phyloP scores from a whole-genome alignment of 2,113 vertebrate genomes.

The Eubucco bourcierii region DNA sequence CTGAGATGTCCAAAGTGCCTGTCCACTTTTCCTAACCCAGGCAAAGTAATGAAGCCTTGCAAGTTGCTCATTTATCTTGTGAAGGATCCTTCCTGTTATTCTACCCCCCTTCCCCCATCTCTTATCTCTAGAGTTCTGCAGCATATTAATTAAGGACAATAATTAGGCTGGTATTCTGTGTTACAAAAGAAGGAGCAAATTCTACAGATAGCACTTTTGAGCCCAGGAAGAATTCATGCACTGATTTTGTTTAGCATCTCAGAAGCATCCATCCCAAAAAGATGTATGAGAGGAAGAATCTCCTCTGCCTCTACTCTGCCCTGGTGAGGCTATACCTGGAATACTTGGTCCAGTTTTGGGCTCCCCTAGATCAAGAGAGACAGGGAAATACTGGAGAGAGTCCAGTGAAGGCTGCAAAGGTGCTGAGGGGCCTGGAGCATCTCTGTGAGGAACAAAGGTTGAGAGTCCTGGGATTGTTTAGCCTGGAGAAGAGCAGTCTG shows the following conservation, averaged over 20 bases:
- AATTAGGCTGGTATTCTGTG: not conserved
- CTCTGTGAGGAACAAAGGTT: no score
- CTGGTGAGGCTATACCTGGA: no score
- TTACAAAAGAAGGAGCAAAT: not conserved
- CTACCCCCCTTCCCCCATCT: not conserved
- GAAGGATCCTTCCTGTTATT: not conserved
- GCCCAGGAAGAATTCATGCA: not conserved
- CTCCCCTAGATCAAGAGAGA: no score
- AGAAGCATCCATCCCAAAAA: not conserved
- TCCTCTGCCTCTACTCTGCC: no score
- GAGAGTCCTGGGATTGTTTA: no score
- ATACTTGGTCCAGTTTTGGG: no score
- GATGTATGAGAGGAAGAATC: not conserved
- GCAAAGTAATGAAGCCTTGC: not conserved
- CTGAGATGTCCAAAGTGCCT: not conserved
- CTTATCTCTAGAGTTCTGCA: not conserved
- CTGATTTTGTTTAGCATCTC: not conserved
- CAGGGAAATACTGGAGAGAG: no score
- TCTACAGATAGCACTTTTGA: not conserved
- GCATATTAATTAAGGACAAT: constrained; percentile 44
- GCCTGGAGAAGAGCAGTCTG: no score
- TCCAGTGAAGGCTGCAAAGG: no score
- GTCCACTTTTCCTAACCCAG: not conserved
- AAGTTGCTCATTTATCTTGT: not conserved
- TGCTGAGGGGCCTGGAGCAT: no score